A percentile compares a stretch with the other conserved stretches of the same genome.
These are phyloP conservation scores for Idaea straminata DNA, from an alignment of 2,888 invertebrate species.

Conservation along the genomic window DNA sequence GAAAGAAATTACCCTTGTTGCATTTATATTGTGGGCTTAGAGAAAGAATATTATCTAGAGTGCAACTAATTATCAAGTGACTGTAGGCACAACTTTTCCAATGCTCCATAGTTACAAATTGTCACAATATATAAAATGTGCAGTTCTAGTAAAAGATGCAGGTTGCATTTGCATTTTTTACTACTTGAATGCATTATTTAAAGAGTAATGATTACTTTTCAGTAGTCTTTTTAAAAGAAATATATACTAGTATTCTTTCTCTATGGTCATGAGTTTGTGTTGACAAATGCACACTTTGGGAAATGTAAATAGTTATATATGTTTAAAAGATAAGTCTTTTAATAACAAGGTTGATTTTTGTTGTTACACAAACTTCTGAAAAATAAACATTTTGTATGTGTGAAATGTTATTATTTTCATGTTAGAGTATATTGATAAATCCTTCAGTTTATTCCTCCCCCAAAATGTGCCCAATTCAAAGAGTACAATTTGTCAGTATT, in stretches of 20 bases:
- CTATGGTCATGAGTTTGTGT: slow-evolving; percentile 60
- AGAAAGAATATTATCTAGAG: too few relatives aligned
- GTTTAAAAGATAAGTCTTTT: slow-evolving; percentile 77
- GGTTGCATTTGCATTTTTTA: too few relatives aligned
- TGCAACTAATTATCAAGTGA: too few relatives aligned
- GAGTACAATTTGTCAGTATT: background rate
- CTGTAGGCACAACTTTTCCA: too few relatives aligned
- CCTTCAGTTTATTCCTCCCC: slow-evolving; percentile 36
- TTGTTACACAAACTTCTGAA: slow-evolving; percentile 80
- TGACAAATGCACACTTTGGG: slow-evolving; percentile 73
- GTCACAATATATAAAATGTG: too few relatives aligned
- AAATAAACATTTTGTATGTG: slow-evolving; percentile 81
- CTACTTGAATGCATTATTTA: too few relatives aligned
- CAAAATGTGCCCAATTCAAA: slow-evolving; percentile 11
- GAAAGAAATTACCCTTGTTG: slow-evolving; percentile 72
- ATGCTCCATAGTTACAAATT: too few relatives aligned
- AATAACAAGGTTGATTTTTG: slow-evolving; percentile 79
- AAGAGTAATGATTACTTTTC: too few relatives aligned
- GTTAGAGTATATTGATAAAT: slow-evolving; percentile 3
- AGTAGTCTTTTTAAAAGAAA: too few relatives aligned
- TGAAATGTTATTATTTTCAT: slow-evolving; percentile 64
- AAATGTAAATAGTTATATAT: slow-evolving; percentile 79
- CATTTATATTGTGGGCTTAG: slow-evolving; percentile 61
- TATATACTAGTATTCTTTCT: too few relatives aligned
- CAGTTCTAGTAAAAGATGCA: too few relatives aligned